These are phyloP conservation scores for Cyaniris semiargus DNA, from an alignment of 2,888 invertebrate genomes.

Conservation along the genomic window DNA sequence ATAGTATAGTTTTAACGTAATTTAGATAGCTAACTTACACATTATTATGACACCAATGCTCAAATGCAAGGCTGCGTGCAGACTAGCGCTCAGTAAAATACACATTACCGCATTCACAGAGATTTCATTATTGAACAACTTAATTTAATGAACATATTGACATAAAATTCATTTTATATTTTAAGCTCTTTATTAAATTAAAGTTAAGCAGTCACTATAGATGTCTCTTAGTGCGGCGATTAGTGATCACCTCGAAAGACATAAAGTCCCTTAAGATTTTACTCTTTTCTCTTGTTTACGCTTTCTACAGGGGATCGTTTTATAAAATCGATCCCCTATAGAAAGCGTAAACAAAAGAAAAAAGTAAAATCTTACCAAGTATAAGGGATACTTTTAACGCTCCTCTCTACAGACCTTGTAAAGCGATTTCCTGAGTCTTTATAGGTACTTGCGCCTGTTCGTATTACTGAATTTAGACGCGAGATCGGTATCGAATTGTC, in stretches of 20 bases:
- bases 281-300: no score
- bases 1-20: neutral
- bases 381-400: no score
- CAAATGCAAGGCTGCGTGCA: neutral
- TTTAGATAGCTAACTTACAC: constrained; percentile 29
- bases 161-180: neutral
- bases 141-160: neutral
- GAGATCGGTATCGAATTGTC: no score
- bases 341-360: neutral
- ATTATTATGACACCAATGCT: constrained; percentile 45
- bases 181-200: no score
- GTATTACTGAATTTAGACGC: no score
- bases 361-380: neutral
- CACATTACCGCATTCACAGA: neutral
- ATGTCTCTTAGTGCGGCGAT: no score
- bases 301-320: no score
- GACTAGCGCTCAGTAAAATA: neutral
- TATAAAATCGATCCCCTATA: no score
- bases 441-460: no score
- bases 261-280: no score
- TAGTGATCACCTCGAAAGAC: no score
- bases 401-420: neutral
- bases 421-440: neutral
- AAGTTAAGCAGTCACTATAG: no score
- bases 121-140: neutral